Evolutionary conservation across 2,113 vertebrate species (phyloP).

Genomic region (Podiceps cristatus): DNA sequence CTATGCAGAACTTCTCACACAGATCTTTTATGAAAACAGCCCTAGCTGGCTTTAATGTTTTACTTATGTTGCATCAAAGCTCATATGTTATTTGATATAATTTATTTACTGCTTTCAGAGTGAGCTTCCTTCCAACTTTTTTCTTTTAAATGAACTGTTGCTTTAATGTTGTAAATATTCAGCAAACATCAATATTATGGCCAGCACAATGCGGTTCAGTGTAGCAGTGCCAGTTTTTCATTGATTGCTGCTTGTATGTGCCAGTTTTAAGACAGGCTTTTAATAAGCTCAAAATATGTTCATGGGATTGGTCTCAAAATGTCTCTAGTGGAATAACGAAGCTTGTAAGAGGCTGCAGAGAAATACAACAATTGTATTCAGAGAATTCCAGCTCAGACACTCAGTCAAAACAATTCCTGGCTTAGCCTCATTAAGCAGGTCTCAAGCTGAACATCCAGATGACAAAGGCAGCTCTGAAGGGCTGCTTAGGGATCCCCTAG

Average conservation of each 20-base stretch:
- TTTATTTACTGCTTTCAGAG: conserved; percentile 24
- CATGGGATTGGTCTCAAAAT: conserved; percentile 63
- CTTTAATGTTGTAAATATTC: conserved; percentile 45
- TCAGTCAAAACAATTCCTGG: conserved; percentile 32
- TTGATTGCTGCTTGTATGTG: conserved; percentile 54
- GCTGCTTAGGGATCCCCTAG: background rate
- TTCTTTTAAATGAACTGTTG: conserved; percentile 46
- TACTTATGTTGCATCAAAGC: background rate
- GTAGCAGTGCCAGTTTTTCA: conserved; percentile 45
- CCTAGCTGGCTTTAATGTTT: background rate
- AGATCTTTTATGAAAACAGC: background rate
- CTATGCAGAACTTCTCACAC: background rate
- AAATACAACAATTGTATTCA: conserved; percentile 15
- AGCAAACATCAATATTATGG: conserved; percentile 62
- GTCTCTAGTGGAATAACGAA: conserved; percentile 58
- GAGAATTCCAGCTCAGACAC: conserved; percentile 21
- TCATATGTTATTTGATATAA: background rate
- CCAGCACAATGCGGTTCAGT: conserved; percentile 41
- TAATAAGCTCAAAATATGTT: conserved; percentile 71
- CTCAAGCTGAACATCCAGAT: background rate
- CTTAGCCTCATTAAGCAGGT: background rate
- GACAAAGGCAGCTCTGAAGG: background rate
- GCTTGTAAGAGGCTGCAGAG: conserved; percentile 28
- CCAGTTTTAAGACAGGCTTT: conserved; percentile 68
- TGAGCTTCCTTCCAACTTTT: conserved; percentile 36